These are phyloP conservation scores for Thaumetopoea pityocampa DNA, from an alignment of 1,140 invertebrate species.

Conservation along the genomic window DNA sequence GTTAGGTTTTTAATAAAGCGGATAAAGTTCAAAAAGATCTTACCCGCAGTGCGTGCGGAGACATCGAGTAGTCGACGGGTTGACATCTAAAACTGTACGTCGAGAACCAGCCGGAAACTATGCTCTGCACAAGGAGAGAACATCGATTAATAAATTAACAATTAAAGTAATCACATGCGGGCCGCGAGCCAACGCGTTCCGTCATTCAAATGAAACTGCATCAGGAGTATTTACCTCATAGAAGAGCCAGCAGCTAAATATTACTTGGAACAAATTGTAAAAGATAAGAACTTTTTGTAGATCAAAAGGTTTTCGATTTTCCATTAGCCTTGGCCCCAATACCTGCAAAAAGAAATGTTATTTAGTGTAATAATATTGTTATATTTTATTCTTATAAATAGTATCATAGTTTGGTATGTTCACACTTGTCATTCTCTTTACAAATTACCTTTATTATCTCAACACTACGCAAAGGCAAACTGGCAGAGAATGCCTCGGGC, in stretches of 20 bases:
- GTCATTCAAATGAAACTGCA: too few species aligned
- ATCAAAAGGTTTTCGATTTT: conserved; percentile 89
- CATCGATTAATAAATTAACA: conserved; percentile 5
- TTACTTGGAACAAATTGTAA: conserved; percentile 91
- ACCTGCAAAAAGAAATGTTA: conserved; percentile 65
- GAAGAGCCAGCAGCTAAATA: conserved; percentile 90
- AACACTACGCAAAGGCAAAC: too few species aligned
- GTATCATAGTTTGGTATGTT: too few species aligned
- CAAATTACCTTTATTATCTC: too few species aligned
- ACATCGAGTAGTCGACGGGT: conserved; percentile 89
- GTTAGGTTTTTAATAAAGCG: conserved; percentile 6
- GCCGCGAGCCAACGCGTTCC: too few species aligned
- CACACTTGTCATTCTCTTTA: too few species aligned
- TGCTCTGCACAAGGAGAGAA: conserved; percentile 74
- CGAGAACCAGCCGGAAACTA: conserved; percentile 85
- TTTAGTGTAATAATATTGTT: too few species aligned
- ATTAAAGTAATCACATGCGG: neutral
- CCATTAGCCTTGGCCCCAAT: conserved; percentile 89
- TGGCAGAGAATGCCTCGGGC: too few species aligned
- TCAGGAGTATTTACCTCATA: conserved; percentile 79
- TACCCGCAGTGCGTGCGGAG: conserved; percentile 87
- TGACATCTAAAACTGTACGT: conserved; percentile 92
- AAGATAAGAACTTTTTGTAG: conserved; percentile 85
- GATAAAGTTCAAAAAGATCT: conserved; percentile 55
- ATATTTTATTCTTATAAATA: too few species aligned